Conservation (phyloP, 2,888 invertebrate genomes). For the Lottia gigantea region DNA sequence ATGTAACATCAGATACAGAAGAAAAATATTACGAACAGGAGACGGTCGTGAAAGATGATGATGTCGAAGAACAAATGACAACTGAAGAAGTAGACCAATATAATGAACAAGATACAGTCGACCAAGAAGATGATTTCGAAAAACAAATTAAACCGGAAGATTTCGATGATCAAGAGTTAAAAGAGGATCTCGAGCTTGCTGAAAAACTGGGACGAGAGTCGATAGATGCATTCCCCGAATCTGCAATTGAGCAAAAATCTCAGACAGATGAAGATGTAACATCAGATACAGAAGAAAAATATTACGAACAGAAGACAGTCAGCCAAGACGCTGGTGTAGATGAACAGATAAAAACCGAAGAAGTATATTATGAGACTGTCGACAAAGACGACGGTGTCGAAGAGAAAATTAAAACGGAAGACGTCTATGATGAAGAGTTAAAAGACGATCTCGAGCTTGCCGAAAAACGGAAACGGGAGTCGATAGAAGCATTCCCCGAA, state of each 20-base stretch:
- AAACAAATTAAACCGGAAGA: not conserved
- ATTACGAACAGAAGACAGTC: not conserved
- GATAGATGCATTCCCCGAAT: no score
- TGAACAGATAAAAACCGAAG: slow-evolving; percentile 24
- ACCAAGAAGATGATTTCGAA: not conserved
- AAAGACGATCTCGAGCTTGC: slow-evolving; percentile 2
- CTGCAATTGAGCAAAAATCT: not conserved
- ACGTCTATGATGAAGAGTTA: slow-evolving; percentile 22
- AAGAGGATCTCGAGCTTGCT: no score
- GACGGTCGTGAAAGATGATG: no score
- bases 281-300: not conserved
- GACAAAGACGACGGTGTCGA: not conserved
- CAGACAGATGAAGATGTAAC: not conserved
- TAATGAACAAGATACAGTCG: no score
- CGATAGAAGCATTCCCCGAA: no score
- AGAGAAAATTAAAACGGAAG: slow-evolving; percentile 24
- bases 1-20: not conserved
- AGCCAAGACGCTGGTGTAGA: not conserved
- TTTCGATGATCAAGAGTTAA: slow-evolving; percentile 5
- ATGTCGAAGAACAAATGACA: slow-evolving; percentile 25
- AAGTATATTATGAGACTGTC: not conserved
- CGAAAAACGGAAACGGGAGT: no score
- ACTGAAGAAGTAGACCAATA: slow-evolving; percentile 9
- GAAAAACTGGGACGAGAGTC: no score
- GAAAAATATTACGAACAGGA: not conserved